Conservation (phyloP, 2,888 invertebrate genomes). For the Drosophila birchii region DNA sequence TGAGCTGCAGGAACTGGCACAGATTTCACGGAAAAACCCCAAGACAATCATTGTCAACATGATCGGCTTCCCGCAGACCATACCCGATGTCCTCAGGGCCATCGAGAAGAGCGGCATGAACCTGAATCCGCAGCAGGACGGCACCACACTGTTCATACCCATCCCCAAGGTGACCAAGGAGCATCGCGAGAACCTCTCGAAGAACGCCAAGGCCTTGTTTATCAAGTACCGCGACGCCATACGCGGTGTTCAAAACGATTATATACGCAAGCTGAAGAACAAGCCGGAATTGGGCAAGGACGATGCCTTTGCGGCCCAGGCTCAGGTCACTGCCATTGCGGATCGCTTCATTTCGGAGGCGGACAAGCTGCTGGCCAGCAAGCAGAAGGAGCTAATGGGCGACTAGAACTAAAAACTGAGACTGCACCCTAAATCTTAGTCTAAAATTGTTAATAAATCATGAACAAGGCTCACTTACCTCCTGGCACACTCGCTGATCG, state of each 20-base stretch:
- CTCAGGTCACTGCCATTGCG: constrained; percentile 89
- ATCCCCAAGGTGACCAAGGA: constrained; percentile 97
- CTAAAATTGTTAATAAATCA: constrained; percentile 26
- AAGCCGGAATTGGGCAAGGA: constrained; percentile 90
- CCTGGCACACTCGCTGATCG: constrained; percentile 64
- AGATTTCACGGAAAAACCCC: constrained; percentile 94
- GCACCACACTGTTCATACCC: constrained; percentile 94
- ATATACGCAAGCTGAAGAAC: constrained; percentile 89
- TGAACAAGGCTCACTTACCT: constrained; percentile 64
- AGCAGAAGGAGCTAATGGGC: constrained; percentile 91
- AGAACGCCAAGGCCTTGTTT: constrained; percentile 93
- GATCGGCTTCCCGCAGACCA: constrained; percentile 93
- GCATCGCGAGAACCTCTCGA: constrained; percentile 94
- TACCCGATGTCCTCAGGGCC: constrained; percentile 91
- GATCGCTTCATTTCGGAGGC: constrained; percentile 89
- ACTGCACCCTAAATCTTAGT: not conserved
- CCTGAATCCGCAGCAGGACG: constrained; percentile 97
- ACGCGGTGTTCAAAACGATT: constrained; percentile 90
- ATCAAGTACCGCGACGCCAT: constrained; percentile 91
- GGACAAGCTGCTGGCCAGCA: constrained; percentile 88
- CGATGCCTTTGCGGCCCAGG: constrained; percentile 87
- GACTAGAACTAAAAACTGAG: constrained; percentile 65
- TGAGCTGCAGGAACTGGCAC: constrained; percentile 94
- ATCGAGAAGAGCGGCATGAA: constrained; percentile 94
- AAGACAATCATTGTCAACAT: constrained; percentile 94